Percentiles rank a stretch among this genome's conserved stretches.
Conservation (phyloP, 2,797 vertebrate genomes). For the Malacoraja senta region DNA sequence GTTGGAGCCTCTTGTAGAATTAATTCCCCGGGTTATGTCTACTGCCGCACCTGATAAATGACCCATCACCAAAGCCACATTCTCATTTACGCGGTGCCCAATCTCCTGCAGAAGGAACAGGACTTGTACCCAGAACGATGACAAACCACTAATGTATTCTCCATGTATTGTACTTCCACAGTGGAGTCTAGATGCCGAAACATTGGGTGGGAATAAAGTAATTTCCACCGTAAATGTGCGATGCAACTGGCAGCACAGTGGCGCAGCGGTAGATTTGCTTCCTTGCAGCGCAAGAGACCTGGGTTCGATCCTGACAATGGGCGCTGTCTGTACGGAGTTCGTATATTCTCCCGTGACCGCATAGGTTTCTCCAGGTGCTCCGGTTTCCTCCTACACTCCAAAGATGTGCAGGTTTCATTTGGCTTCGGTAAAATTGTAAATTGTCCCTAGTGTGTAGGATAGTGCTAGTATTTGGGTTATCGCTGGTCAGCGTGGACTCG, state of each 20-base stretch:
- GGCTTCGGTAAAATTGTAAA: no score
- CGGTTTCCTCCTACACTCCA: no score
- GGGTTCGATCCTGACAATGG: no score
- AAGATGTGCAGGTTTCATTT: no score
- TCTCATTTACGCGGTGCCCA: slow-evolving; percentile 21
- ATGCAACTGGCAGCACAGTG: neutral
- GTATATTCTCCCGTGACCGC: no score
- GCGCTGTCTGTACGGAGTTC: no score
- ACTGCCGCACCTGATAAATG: neutral
- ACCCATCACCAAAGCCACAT: neutral
- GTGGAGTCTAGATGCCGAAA: neutral
- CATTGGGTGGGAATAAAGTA: neutral
- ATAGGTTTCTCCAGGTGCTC: no score
- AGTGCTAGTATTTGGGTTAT: no score
- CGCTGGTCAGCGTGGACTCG: no score
- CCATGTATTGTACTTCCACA: neutral
- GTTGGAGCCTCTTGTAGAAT: neutral
- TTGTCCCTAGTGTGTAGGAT: no score
- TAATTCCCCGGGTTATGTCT: neutral
- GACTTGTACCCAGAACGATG: neutral
- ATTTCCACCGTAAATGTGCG: neutral
- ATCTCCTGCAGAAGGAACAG: neutral
- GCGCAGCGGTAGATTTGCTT: neutral
- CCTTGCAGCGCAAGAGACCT: no score
- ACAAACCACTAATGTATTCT: neutral